These are phyloP conservation scores for Arrhopalites spinosus DNA, from an alignment of 2,888 invertebrate species.

Conservation along the genomic window DNA sequence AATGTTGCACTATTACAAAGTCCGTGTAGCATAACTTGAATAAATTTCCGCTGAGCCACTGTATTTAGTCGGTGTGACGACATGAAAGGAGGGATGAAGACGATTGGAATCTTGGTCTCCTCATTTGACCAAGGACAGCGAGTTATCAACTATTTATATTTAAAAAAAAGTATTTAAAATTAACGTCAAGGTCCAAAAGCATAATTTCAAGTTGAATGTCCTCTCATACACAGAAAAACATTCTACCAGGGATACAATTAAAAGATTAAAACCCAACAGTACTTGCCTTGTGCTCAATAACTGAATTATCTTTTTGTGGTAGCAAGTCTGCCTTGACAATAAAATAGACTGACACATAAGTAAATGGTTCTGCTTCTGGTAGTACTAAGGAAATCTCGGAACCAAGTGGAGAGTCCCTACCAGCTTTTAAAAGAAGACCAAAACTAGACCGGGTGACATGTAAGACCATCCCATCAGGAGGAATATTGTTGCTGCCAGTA, in stretches of 20 bases:
- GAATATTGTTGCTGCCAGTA: slow-evolving; percentile 77
- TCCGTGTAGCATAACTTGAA: slow-evolving; percentile 72
- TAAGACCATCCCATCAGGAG: slow-evolving; percentile 67
- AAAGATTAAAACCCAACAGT: neutral
- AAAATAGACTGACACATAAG: slow-evolving; percentile 68
- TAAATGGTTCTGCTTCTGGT: slow-evolving; percentile 69
- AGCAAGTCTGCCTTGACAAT: slow-evolving; percentile 75
- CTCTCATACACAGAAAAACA: neutral
- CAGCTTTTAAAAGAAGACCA: slow-evolving; percentile 68
- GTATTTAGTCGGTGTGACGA: slow-evolving; percentile 82
- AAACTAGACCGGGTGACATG: slow-evolving; percentile 68
- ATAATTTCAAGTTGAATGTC: neutral
- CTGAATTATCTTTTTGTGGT: slow-evolving; percentile 71
- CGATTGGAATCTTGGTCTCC: slow-evolving; percentile 73
- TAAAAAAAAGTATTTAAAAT: too few relatives aligned
- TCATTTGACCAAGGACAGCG: slow-evolving; percentile 79
- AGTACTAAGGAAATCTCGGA: slow-evolving; percentile 66
- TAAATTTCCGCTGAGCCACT: slow-evolving; percentile 76
- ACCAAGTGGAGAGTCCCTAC: slow-evolving; percentile 60
- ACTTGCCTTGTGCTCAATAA: slow-evolving; percentile 73
- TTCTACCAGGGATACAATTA: neutral
- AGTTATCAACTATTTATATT: slow-evolving; percentile 66
- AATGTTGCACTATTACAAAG: slow-evolving; percentile 43
- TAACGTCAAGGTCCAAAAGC: too few relatives aligned
- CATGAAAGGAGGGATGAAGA: slow-evolving; percentile 82